Base-by-base conservation (phyloP, 2,113 vertebrate species). In the Parotia lawesii region DNA sequence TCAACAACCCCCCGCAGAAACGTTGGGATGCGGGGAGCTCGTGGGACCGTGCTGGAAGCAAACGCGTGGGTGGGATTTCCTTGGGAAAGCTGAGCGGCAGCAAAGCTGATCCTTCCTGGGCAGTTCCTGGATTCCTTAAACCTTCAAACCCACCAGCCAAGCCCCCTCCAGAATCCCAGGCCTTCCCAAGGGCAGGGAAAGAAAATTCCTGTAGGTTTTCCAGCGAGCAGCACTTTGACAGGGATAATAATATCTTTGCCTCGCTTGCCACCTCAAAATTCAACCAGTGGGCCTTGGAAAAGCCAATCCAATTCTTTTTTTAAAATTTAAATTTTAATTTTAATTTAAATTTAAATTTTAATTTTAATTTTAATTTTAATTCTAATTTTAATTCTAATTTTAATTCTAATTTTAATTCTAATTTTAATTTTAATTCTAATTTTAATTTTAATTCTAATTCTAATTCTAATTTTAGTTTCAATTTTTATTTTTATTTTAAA, bases 21-120 rank as follows among this genome's bases (percentile, higher is more conserved):
- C 9, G 54, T 0, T 8, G 28, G 35, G 37, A 7, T 1, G 7
- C 0, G 15, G 28, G 35, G 58, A 76, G 50, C 54, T 45, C 67
- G 10, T 0, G 58, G 53, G 31, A 47, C 2, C 33, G 2, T 0
- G 2, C 57, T 58, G 57, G 57, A 9, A 85, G 58, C 2, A 22
- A 85, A 65, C 0, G 18, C 5, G 9, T 2, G 27, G 18, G 5
- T 29, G 51, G 12, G 18, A 31, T 71, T 81, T 87, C 64, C 87
- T 31, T 22, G 51, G 44, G 60, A 56, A 57, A 77, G n/a, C 25
- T 40, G 45, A 42, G 15, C 2, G 7, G 1, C 1, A 54, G 16
- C 57, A 38, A 37, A 40, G 21, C 15, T 1, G 0, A 35, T 8
- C 18, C 40, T 50, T 6, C 11, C 10, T 11, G 79, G 48, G 40